Base-by-base conservation (phyloP, 2,113 vertebrate species). In the Chroicocephalus ridibundus region DNA sequence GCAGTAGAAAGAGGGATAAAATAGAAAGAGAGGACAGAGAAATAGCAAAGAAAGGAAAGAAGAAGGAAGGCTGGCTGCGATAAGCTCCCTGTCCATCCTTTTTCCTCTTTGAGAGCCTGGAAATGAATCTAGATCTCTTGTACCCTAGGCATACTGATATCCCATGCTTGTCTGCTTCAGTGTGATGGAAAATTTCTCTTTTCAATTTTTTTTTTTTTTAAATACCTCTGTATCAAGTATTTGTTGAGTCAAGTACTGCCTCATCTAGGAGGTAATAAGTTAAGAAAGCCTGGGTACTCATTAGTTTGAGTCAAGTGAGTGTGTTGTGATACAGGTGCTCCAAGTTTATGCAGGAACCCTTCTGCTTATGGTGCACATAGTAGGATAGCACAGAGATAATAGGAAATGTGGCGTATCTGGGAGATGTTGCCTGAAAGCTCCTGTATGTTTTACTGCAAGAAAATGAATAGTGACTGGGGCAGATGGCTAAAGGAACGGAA, bases 281-380 rank as follows among this genome's bases (percentile, higher is more conserved):
- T 76, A 52, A 49, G 58, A 29, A 20, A 51, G 29, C 19, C 40
- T 84, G 54, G 21, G 15, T 46, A 78, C 46, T 54, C 25, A 51
- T 44, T 81, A 15, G 15, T 74, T 44, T 49, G 42, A 80, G 47
- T 58, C 25, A 52, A 61, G 24, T 8, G 36, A 55, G 21, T 40
- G 31, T 52, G 18, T 17, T 40, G 16, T 78, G 55, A 34, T 51
- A 51, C 22, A 65, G 22, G 29, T 69, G 26, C 55, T 82, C 40
- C n/a, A n/a, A 36, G 81, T 74, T 52, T 61, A n/a, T 16, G 27
- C 9, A 51, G 65, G 40, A 79, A 27, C 17, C 5, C 34, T 91
- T 71, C n/a, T 3, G 18, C 15, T 71, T 64, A 27, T 0, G 1
- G 13, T 40, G 27, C 17, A 40, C 0, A 0, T 29, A 8, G 21